Conservation (phyloP, 2,797 vertebrate genomes). For the Myripristis murdjan region DNA sequence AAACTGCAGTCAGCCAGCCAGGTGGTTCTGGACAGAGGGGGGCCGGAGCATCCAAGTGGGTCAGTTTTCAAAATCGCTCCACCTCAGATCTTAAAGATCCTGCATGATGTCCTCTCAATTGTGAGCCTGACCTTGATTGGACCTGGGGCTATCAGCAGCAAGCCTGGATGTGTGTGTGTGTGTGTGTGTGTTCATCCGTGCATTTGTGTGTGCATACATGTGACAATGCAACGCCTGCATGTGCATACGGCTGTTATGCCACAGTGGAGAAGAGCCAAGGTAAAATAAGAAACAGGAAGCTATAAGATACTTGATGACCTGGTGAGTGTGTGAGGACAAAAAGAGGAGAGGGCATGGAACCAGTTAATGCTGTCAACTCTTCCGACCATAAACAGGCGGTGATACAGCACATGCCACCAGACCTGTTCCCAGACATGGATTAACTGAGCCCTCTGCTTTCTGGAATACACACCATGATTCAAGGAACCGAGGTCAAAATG, state of each 20-base stretch:
- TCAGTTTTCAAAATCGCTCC: slow-evolving; percentile 49
- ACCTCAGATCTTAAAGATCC: slow-evolving; percentile 29
- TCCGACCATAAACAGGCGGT: no score
- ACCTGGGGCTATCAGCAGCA: slow-evolving; percentile 20
- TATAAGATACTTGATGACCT: background rate
- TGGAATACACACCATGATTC: no score
- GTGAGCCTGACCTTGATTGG: slow-evolving; percentile 63
- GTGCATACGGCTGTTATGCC: background rate
- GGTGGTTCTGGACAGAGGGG: slow-evolving; percentile 30
- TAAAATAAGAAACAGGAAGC: slow-evolving; percentile 3
- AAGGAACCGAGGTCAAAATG: no score
- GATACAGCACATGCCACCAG: slow-evolving; percentile 11
- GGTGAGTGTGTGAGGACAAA: background rate
- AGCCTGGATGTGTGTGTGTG: background rate
- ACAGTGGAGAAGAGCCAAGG: slow-evolving; percentile 14
- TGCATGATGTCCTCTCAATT: slow-evolving; percentile 46
- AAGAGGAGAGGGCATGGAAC: background rate
- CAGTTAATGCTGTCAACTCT: background rate
- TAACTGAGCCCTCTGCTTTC: no score
- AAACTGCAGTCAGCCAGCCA: slow-evolving; percentile 17
- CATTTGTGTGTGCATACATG: slow-evolving; percentile 16
- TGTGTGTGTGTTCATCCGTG: no score
- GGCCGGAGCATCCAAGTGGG: slow-evolving; percentile 38
- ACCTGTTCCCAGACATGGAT: slow-evolving; percentile 17
- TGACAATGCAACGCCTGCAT: no score